phyloP scores from a whole-genome alignment of 2,113 vertebrate genomes.

The Mus musculus region DNA sequence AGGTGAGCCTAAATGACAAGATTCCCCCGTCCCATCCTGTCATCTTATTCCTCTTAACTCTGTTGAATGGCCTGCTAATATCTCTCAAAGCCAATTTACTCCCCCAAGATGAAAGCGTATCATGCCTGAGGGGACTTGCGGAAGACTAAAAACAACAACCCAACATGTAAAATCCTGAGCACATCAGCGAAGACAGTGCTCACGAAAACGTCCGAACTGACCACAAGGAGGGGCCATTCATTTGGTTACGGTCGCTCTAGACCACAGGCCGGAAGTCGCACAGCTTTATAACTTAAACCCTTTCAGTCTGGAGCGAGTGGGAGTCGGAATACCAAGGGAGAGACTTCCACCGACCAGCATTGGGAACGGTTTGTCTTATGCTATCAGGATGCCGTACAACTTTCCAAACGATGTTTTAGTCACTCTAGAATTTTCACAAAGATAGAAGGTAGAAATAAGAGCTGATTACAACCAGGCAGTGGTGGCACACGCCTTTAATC shows the following conservation, averaged over 20 bases:
- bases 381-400: slow-evolving; percentile 29
- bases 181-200: background rate
- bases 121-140: slow-evolving; percentile 15
- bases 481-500: too few relatives aligned
- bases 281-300: background rate
- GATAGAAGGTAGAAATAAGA: slow-evolving; percentile 44
- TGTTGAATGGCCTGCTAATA: background rate
- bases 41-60: background rate
- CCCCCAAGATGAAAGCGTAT: background rate
- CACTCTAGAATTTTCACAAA: slow-evolving; percentile 49
- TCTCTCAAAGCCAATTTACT: slow-evolving; percentile 47
- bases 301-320: background rate
- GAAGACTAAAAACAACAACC: slow-evolving; percentile 11
- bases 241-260: background rate
- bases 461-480: slow-evolving; percentile 26
- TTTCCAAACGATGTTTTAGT: slow-evolving; percentile 53
- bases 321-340: background rate
- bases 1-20: background rate
- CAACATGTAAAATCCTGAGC: slow-evolving; percentile 57
- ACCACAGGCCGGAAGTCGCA: background rate
- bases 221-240: slow-evolving; percentile 12
- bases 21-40: background rate
- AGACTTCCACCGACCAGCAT: background rate
- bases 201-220: background rate
- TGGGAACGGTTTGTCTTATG: slow-evolving; percentile 5